Conservation (phyloP, 2,113 vertebrate species). For the Bubo bubo region DNA sequence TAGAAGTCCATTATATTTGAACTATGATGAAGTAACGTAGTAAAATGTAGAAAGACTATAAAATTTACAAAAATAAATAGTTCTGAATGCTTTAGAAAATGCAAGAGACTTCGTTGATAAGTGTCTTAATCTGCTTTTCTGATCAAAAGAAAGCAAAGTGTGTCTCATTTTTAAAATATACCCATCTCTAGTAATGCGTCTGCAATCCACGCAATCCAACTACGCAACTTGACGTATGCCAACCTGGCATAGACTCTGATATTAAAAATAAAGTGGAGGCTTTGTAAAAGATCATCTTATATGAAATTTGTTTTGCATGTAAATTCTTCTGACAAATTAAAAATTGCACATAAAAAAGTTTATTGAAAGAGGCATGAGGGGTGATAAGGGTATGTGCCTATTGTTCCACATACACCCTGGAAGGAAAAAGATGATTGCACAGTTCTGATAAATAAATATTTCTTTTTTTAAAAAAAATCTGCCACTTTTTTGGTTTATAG, state of each 20-base stretch:
- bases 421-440: slow-evolving; percentile 72
- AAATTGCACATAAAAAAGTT: slow-evolving; percentile 75
- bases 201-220: slow-evolving; percentile 40
- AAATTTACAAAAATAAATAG: slow-evolving; percentile 80
- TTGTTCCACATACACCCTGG: slow-evolving; percentile 48
- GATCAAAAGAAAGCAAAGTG: slow-evolving; percentile 44
- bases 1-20: slow-evolving; percentile 66
- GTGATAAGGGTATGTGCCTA: slow-evolving; percentile 32
- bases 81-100: slow-evolving; percentile 74
- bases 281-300: slow-evolving; percentile 64
- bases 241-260: slow-evolving; percentile 42
- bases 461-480: not conserved
- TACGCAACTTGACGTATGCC: slow-evolving; percentile 8
- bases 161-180: slow-evolving; percentile 69
- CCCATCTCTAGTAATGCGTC: slow-evolving; percentile 44
- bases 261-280: slow-evolving; percentile 73
- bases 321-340: slow-evolving; percentile 72
- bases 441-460: slow-evolving; percentile 72
- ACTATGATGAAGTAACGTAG: slow-evolving; percentile 71
- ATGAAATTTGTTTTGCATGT: slow-evolving; percentile 67
- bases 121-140: slow-evolving; percentile 53
- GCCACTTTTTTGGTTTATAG: slow-evolving; percentile 42
- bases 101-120: slow-evolving; percentile 59
- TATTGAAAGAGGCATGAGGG: slow-evolving; percentile 63
- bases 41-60: slow-evolving; percentile 78